Evolutionary conservation across 2,888 invertebrate genomes (phyloP), one percentile per base, ranked within the genome.

Genomic region (Lysandra coridon): DNA sequence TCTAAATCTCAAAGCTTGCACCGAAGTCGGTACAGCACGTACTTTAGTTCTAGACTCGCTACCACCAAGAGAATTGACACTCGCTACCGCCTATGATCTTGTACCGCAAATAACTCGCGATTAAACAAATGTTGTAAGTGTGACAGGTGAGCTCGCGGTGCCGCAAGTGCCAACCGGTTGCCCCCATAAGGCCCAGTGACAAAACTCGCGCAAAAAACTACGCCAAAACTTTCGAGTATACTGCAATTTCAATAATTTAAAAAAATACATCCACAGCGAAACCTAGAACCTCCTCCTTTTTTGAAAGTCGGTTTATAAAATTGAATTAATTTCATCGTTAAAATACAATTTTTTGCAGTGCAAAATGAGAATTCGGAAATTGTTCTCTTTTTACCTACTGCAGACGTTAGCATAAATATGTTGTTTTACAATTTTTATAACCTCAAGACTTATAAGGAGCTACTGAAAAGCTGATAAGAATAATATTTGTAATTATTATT

Each of bases 71-170:
- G 12, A n/a, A 5, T 60, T 4, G 60, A 17, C 10, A 12, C 12
- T 40, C 74, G 44, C 40, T 40, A 73, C 3, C 74, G 23, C 44
- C 44, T 74, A 74, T 49, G 44, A 1, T 10, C 75, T 75, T 49
- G 75, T 74, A 74, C 74, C 53, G 53, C 53, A 12, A 49, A 49
- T 75, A 49, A 53, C 75, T 75, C 53, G 75, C 49, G 75, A 75
- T 75, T 53, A 75, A 75, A 75, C 75, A 75, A 75, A 75, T 75
- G 75, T 75, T 53, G 75, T 75, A 75, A 75, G 53, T 75, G 75
- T 75, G 75, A 75, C 75, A 75, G 75, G 75, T 75, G 75, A 75
- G 74, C 40, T 44, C 40, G n/a, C 49, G 49, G 49, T 75, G 53
- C 49, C 53, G 75, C 75, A 75, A 75, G 75, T 75, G 30, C 75